Evolutionary conservation across 2,797 vertebrate genomes (phyloP).

Genomic region (Hyperoplus lanceolatus): DNA sequence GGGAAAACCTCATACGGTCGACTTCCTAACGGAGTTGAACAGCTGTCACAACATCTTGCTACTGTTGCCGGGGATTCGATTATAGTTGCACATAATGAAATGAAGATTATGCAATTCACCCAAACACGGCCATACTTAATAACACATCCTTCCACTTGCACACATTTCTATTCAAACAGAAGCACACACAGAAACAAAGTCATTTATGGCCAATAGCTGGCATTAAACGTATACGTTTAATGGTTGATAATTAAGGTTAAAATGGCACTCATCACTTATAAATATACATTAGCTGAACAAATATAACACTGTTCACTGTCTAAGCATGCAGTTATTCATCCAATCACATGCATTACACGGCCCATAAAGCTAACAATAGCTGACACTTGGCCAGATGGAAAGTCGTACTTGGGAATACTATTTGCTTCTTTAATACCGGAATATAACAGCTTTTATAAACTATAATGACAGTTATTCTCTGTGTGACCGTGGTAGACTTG

Average conservation of each 20-base stretch:
- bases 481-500: background rate
- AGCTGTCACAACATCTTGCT: background rate
- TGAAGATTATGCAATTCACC: constrained; percentile 53
- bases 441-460: constrained; percentile 7
- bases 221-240: no score
- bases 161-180: constrained; percentile 15
- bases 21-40: constrained; percentile 1
- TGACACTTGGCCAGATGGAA: constrained; percentile 30
- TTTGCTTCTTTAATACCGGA: constrained; percentile 12
- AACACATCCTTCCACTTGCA: constrained; percentile 1
- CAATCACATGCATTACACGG: constrained; percentile 28
- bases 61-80: constrained; percentile 49
- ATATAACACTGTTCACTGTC: no score
- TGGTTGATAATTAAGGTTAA: no score
- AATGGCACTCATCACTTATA: no score
- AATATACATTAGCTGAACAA: no score
- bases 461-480: constrained; percentile 9
- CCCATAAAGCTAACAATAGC: background rate
- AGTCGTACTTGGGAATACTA: constrained; percentile 14
- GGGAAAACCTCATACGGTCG: background rate
- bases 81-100: constrained; percentile 60
- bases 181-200: no score
- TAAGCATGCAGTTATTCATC: background rate
- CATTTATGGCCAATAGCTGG: no score
- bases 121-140: constrained; percentile 17